phyloP scores from a whole-genome alignment of 2,113 vertebrate genomes.

The Melierax canorus region DNA sequence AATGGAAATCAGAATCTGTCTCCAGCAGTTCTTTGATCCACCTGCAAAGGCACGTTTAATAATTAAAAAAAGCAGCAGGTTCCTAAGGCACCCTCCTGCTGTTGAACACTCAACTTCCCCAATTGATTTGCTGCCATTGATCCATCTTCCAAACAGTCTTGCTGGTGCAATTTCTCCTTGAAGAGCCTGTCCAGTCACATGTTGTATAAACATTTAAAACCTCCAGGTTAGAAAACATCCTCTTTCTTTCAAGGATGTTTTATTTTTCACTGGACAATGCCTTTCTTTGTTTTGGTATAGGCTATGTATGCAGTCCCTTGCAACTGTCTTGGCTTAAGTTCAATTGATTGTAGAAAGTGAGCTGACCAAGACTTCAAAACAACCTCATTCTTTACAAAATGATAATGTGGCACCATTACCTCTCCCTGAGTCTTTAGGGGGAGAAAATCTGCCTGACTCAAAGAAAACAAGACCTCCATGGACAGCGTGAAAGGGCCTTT shows the following conservation, averaged over 20 bases:
- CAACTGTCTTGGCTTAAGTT: background rate
- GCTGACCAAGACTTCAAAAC: constrained; percentile 16
- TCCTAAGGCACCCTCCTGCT: constrained; percentile 31
- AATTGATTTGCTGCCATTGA: background rate
- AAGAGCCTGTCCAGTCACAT: background rate
- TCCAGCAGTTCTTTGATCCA: constrained; percentile 17
- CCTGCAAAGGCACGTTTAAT: background rate
- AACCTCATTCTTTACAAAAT: background rate
- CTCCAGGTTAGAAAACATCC: constrained; percentile 3
- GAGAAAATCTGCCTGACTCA: background rate
- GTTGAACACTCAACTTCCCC: background rate
- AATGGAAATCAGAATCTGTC: background rate
- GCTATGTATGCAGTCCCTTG: background rate
- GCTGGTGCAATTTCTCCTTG: constrained; percentile 10
- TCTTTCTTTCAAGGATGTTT: background rate
- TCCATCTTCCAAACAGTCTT: constrained; percentile 4
- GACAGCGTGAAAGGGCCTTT: constrained; percentile 23
- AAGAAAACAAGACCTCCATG: background rate
- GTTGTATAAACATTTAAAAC: background rate
- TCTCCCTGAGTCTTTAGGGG: background rate
- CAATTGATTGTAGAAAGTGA: background rate
- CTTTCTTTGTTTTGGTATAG: background rate
- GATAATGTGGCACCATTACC: background rate
- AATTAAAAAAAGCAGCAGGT: background rate
- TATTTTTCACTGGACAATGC: background rate